Conservation (phyloP, 2,113 vertebrate genomes). For the Thalassarche chlororhynchos region DNA sequence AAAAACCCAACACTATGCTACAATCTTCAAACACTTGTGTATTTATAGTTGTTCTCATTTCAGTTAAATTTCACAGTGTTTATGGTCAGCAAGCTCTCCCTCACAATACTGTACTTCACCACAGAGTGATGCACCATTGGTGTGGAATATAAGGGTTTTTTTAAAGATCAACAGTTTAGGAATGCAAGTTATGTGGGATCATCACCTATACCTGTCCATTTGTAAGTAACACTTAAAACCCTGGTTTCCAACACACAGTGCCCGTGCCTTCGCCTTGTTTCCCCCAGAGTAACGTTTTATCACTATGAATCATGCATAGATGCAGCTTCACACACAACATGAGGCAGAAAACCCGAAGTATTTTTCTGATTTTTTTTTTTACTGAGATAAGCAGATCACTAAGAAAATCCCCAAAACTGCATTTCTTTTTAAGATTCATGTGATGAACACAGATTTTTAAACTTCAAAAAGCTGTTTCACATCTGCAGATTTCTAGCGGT, state of each 20-base stretch:
- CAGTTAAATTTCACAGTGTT: not conserved
- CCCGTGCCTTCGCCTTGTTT: not conserved
- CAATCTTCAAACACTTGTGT: not conserved
- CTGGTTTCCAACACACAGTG: not conserved
- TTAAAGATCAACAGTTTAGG: not conserved
- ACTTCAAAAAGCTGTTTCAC: not conserved
- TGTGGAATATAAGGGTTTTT: not conserved
- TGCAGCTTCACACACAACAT: not conserved
- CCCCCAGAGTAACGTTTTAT: not conserved
- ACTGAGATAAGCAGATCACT: not conserved
- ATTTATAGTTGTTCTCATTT: not conserved
- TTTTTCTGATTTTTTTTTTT: not conserved
- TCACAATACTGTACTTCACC: not conserved
- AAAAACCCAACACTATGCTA: not conserved
- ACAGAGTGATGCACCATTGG: fast-evolving
- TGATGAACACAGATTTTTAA: not conserved
- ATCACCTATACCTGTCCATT: not conserved
- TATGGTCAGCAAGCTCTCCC: not conserved
- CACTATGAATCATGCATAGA: not conserved
- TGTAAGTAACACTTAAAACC: not conserved
- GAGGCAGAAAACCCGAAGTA: not conserved
- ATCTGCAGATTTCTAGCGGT: not conserved
- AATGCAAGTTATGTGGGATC: not conserved
- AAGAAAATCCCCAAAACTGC: not conserved
- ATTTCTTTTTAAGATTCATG: not conserved